Percentiles rank a stretch among this genome's conserved stretches.
phyloP scores from a whole-genome alignment of 2,113 vertebrate species.

The human (Homo sapiens) region DNA sequence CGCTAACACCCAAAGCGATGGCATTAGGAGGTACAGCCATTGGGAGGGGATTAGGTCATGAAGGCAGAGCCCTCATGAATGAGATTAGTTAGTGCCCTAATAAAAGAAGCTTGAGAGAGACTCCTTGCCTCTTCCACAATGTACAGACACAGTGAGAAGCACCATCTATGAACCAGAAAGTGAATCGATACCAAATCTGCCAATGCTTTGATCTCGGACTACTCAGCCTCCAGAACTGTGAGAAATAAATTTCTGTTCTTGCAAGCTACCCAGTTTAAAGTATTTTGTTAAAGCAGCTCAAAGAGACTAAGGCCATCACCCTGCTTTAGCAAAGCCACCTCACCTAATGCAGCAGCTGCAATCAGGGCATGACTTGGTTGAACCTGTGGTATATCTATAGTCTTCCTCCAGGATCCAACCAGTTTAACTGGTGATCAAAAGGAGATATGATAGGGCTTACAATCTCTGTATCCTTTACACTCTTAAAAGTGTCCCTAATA shows the following conservation, averaged over 20 bases:
- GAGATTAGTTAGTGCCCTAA: not conserved
- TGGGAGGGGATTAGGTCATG: not conserved
- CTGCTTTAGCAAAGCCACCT: not conserved
- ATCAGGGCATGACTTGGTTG: not conserved
- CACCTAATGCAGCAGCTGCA: not conserved
- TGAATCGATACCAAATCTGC: not conserved
- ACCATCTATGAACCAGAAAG: not conserved
- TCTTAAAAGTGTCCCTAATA: not conserved
- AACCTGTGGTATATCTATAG: not conserved
- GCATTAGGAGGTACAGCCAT: not conserved
- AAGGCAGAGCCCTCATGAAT: not conserved
- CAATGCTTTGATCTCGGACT: not conserved
- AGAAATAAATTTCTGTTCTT: not conserved
- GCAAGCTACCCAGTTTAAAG: not conserved
- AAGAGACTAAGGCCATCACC: not conserved
- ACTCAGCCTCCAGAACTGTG: not conserved
- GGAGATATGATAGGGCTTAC: not conserved
- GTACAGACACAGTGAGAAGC: not conserved
- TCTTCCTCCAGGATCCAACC: not conserved
- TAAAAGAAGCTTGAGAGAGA: not conserved
- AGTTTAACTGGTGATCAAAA: not conserved
- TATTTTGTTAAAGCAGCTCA: not conserved
- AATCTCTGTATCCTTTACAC: not conserved
- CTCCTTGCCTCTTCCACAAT: not conserved
- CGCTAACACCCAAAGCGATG: too few relatives aligned